Evolutionary conservation across 1,140 invertebrate species (phyloP).

Genomic region (Drosophila kanapiae): DNA sequence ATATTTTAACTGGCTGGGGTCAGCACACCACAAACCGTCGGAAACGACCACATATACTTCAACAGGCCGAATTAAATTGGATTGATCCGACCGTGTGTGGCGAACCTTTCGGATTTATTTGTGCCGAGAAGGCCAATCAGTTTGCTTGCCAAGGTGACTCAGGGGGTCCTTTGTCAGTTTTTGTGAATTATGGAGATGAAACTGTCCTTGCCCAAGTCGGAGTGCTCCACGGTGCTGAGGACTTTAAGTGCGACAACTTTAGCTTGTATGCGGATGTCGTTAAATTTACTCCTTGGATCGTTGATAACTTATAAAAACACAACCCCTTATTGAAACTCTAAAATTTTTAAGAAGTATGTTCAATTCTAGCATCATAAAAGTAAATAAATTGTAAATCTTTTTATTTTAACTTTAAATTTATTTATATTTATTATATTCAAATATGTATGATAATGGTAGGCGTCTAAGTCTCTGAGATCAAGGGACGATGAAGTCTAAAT

Average conservation of each 20-base stretch:
- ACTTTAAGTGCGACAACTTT: not conserved
- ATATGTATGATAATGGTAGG: too few species aligned
- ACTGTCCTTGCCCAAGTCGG: not conserved
- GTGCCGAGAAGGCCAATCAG: not conserved
- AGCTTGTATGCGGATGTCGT: not conserved
- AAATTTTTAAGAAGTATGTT: too few species aligned
- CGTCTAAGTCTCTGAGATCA: too few species aligned
- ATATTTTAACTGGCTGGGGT: not conserved
- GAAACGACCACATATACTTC: not conserved
- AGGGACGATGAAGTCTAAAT: too few species aligned
- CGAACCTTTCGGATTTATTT: not conserved
- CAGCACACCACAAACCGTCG: fast-evolving
- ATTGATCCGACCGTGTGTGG: not conserved
- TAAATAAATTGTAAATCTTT: too few species aligned
- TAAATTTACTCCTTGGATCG: not conserved
- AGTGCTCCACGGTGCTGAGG: not conserved
- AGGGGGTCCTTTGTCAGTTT: not conserved
- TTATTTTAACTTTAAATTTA: too few species aligned
- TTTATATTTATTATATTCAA: too few species aligned
- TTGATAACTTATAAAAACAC: not conserved
- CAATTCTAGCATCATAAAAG: too few species aligned
- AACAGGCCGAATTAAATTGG: not conserved
- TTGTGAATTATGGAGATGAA: not conserved
- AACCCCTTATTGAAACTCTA: too few species aligned
- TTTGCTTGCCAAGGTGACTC: not conserved